Evolutionary conservation across 2,888 invertebrate genomes (phyloP).

Genomic region (Ashinkailepas kermadecensis): DNA sequence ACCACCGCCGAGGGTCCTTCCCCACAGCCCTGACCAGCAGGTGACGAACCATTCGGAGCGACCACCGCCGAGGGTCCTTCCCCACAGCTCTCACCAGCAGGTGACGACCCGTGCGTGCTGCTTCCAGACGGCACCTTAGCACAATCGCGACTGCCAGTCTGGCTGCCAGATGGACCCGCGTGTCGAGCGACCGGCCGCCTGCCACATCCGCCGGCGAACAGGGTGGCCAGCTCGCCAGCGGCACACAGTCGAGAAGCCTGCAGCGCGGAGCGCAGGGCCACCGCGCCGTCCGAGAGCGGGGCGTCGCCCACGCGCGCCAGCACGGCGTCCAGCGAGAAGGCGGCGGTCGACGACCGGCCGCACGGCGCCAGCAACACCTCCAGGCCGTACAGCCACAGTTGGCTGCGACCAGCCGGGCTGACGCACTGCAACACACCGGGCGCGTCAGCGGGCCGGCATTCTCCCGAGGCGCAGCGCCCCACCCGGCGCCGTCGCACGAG

Average conservation of each 20-base stretch:
- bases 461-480: too few species aligned
- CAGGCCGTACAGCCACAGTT: neutral
- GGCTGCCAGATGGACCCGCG: neutral
- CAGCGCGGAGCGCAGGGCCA: neutral
- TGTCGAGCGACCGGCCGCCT: neutral
- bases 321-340: neutral
- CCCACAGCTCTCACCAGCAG: too few species aligned
- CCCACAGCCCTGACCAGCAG: too few species aligned
- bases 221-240: neutral
- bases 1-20: too few species aligned
- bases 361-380: neutral
- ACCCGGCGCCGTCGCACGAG: too few species aligned
- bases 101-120: too few species aligned
- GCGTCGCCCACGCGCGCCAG: neutral
- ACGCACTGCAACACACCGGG: neutral
- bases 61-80: too few species aligned
- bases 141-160: too few species aligned
- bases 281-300: slow-evolving; percentile 5
- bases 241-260: neutral
- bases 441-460: too few species aligned
- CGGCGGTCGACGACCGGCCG: neutral
- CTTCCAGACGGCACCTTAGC: too few species aligned
- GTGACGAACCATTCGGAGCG: too few species aligned
- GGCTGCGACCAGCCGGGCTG: neutral
- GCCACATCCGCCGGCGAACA: neutral